A percentile compares a stretch with the other conserved stretches of the same genome.
Evolutionary conservation across 2,797 vertebrate genomes (phyloP).

Genomic region (Scyliorhinus canicula): DNA sequence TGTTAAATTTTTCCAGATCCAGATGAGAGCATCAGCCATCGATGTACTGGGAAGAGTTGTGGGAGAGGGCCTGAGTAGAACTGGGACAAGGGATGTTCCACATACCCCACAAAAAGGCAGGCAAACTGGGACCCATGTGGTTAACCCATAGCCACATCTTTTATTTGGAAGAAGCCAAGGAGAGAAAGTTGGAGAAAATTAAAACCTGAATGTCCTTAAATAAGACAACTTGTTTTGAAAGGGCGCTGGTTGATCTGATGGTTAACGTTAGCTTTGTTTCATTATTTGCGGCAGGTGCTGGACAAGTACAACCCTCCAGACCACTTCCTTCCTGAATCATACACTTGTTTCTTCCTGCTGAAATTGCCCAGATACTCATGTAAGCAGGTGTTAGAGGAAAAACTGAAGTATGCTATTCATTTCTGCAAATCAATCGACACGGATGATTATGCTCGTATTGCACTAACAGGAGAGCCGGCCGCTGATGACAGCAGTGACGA

Average conservation of each 20-base stretch:
- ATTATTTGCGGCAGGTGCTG: constrained; percentile 67
- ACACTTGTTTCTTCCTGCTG: constrained; percentile 97
- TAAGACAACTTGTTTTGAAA: background rate
- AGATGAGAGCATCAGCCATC: too few relatives aligned
- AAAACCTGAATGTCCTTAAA: background rate
- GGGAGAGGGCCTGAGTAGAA: too few relatives aligned
- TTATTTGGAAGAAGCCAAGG: background rate
- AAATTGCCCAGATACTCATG: constrained; percentile 96
- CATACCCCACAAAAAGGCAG: too few relatives aligned
- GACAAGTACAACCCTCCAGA: constrained; percentile 98
- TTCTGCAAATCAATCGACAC: constrained; percentile 99
- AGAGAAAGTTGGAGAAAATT: background rate
- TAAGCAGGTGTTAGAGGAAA: constrained; percentile 91
- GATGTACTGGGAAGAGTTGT: too few relatives aligned
- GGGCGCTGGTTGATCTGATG: background rate
- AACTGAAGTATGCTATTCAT: constrained; percentile 96
- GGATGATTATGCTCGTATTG: constrained; percentile 94
- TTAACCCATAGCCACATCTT: too few relatives aligned
- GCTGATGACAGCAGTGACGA: constrained; percentile 92
- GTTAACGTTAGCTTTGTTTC: background rate
- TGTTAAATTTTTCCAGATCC: too few relatives aligned
- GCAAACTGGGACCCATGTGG: too few relatives aligned
- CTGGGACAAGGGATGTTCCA: too few relatives aligned
- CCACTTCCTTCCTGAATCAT: constrained; percentile 96
- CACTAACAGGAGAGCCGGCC: constrained; percentile 83